A percentile compares a stretch with the other conserved stretches of the same genome.
phyloP scores from a whole-genome alignment of 2,888 invertebrate species.

The Troglohyphantes excavatus region DNA sequence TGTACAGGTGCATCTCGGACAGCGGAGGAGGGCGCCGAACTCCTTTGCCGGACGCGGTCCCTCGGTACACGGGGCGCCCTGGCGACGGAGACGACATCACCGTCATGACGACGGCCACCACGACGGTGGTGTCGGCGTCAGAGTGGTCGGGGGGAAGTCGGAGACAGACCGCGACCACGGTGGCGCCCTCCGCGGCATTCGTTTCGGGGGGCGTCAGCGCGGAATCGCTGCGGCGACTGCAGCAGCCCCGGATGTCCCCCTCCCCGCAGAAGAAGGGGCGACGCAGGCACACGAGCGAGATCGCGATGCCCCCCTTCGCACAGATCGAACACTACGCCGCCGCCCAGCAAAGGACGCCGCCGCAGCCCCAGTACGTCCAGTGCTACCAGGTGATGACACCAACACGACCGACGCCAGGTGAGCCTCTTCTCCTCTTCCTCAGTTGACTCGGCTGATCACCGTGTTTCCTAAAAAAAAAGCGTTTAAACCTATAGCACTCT shows the following conservation, averaged over 20 bases:
- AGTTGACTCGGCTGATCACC: not conserved
- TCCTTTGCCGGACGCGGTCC: constrained; percentile 62
- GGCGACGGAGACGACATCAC: constrained; percentile 73
- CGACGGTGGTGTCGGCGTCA: constrained; percentile 73
- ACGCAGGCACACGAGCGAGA: constrained; percentile 85
- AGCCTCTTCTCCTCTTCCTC: not conserved
- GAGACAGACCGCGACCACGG: constrained; percentile 30
- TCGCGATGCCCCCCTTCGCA: constrained; percentile 84
- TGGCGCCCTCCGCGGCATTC: constrained; percentile 58
- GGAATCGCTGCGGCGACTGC: constrained; percentile 62
- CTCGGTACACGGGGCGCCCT: constrained; percentile 37
- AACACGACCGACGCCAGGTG: constrained; percentile 17
- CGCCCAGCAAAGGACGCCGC: constrained; percentile 6
- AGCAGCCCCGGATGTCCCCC: constrained; percentile 82
- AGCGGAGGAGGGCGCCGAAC: constrained; percentile 25
- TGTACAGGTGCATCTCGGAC: no score
- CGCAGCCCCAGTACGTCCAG: constrained; percentile 33
- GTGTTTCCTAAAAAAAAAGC: no score
- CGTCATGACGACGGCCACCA: constrained; percentile 76
- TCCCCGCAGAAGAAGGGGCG: constrained; percentile 82
- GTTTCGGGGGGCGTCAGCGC: constrained; percentile 35
- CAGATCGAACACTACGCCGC: constrained; percentile 84
- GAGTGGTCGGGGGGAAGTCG: constrained; percentile 44
- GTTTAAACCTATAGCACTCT: no score
- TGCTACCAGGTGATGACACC: constrained; percentile 17